Evolutionary conservation across 2,797 vertebrate genomes (phyloP).

Genomic region (Neosilurus hyrtlii): DNA sequence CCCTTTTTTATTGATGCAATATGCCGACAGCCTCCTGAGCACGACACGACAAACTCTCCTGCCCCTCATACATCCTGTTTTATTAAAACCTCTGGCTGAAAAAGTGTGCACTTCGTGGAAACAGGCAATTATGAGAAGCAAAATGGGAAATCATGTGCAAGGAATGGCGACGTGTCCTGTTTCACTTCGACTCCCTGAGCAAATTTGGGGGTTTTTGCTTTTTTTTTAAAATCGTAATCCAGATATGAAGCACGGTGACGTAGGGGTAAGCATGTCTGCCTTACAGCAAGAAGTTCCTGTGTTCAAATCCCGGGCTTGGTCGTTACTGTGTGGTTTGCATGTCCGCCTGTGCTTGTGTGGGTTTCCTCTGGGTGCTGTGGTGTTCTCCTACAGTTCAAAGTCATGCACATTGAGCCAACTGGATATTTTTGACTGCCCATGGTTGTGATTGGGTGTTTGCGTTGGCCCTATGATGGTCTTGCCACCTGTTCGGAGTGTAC

Average conservation of each 20-base stretch:
- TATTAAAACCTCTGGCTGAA: conserved; percentile 39
- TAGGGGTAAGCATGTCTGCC: no score
- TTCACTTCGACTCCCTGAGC: conserved; percentile 32
- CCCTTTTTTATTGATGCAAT: conserved; percentile 52
- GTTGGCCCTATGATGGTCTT: no score
- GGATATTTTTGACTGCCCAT: no score
- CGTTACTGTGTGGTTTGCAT: no score
- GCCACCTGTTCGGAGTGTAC: no score
- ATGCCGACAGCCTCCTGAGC: conserved; percentile 46
- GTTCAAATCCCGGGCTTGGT: no score
- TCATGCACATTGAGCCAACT: no score
- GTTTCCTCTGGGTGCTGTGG: no score
- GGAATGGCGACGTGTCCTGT: conserved; percentile 32
- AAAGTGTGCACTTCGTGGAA: conserved; percentile 39
- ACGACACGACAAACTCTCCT: conserved; percentile 41
- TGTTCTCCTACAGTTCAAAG: no score
- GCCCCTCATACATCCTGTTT: conserved; percentile 50
- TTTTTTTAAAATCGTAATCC: conserved; percentile 12
- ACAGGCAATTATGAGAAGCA: conserved; percentile 45
- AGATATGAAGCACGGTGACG: not conserved
- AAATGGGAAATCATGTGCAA: conserved; percentile 50
- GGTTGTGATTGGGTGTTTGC: no score
- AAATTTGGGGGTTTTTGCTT: conserved; percentile 25
- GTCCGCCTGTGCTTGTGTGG: no score
- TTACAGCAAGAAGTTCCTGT: no score